Base-by-base conservation (phyloP, 2,888 invertebrate genomes). In the Caenorhabditis imperialis region DNA sequence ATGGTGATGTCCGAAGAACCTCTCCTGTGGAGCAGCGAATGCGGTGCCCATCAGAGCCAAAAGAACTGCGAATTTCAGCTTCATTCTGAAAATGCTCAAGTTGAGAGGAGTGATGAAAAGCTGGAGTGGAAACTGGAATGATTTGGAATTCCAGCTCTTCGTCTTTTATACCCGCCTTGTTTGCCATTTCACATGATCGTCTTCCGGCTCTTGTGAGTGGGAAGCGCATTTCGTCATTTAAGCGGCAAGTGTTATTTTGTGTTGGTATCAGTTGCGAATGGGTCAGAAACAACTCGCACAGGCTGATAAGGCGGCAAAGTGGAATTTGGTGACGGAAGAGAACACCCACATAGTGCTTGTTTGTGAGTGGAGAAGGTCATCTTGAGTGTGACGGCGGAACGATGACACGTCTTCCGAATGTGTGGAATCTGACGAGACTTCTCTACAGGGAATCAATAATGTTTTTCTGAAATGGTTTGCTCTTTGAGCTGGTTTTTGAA, bases 321-420 rank as follows among this genome's bases (percentile, higher is more conserved):
- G 57, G 57, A 57, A 67, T 67, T 50, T 58, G 30, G 50, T 67
- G 67, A 67, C 57, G 67, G 50, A 3, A 38, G 8, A 58, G 58
- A 57, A 57, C 65, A 55, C 57, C 57, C 57, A 57, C 67, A 37
- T 42, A 30, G 53, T 14, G n/a, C 1, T 25, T 20, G 44, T 7
- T 3, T 27, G 10, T 33, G 25, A 18, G 18, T 23, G n/a, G n/a
- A 33, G 38, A 42, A 38, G 51, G 14, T 47, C 48, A 42, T 25
- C 35, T 27, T 63, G n/a, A 6, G 45, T 14, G 2, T 20, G 8
- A 2, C 8, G 23, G 22, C 22, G 44, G 44, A 44, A 44, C 22
- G 18, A 23, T 22, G 44, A 44, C 5, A 44, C 44, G 22, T 25
- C 23, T 3, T n/a, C 8, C n/a, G 27, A 47, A 20, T 45, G 23